Evolutionary conservation across 2,113 vertebrate genomes (phyloP).

Genomic region (Pluvianellus socialis): DNA sequence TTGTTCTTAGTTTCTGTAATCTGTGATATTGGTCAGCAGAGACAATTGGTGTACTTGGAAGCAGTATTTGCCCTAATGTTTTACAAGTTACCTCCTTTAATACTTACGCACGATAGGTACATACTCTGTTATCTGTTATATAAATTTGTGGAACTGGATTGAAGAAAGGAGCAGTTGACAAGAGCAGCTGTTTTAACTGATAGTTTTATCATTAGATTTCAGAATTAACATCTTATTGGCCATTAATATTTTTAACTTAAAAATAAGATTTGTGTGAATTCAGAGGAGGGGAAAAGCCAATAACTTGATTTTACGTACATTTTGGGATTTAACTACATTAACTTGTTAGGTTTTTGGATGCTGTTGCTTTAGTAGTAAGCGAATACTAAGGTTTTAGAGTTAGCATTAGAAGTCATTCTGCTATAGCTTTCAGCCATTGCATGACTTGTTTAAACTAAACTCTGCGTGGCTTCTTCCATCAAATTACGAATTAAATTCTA

Average conservation of each 20-base stretch:
- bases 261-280: not conserved
- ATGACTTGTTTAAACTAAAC: not conserved
- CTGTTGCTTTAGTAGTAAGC: not conserved
- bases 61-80: not conserved
- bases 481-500: not conserved
- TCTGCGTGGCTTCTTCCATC: not conserved
- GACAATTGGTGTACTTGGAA: not conserved
- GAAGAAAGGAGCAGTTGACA: not conserved
- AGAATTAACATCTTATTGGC: not conserved
- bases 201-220: not conserved
- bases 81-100: not conserved
- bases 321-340: not conserved
- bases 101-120: not conserved
- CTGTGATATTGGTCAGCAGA: not conserved
- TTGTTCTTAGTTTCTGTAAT: not conserved
- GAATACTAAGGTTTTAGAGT: not conserved
- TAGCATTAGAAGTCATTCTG: not conserved
- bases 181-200: not conserved
- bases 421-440: not conserved
- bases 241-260: not conserved
- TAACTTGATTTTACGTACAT: not conserved
- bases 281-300: not conserved
- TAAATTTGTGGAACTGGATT: not conserved
- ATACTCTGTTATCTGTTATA: not conserved
- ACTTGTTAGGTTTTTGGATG: not conserved